These are phyloP conservation scores for Ciconia maguari DNA, from an alignment of 2,113 vertebrate species.

Conservation along the genomic window DNA sequence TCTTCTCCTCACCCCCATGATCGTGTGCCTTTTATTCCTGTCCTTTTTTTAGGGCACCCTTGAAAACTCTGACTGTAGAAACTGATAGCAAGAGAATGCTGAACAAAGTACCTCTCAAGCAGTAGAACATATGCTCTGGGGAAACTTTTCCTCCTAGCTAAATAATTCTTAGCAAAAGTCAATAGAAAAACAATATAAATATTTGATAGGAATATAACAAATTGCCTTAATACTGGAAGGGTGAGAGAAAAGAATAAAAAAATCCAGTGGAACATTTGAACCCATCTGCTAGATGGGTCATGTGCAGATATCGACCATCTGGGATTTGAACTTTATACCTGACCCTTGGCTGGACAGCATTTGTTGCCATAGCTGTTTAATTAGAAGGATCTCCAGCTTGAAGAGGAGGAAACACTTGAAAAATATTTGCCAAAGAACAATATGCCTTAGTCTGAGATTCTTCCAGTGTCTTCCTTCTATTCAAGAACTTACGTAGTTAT, in stretches of 20 bases:
- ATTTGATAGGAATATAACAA: conserved; percentile 68
- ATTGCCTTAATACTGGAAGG: conserved; percentile 17
- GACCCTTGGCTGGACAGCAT: conserved; percentile 43
- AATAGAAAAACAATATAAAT: conserved; percentile 62
- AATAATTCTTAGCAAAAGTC: conserved; percentile 5
- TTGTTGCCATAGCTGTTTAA: conserved; percentile 45
- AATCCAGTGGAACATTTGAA: conserved; percentile 48
- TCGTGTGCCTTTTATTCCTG: accelerated
- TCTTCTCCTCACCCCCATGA: background rate
- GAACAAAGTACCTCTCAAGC: background rate
- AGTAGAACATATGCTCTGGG: background rate
- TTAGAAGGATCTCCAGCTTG: conserved; percentile 18
- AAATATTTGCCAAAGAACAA: conserved; percentile 17
- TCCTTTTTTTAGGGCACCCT: background rate
- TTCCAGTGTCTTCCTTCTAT: background rate
- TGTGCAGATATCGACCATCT: conserved; percentile 20
- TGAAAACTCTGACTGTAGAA: background rate
- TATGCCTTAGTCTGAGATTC: background rate
- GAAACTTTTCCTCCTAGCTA: background rate
- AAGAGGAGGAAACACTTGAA: background rate
- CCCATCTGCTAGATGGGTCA: conserved; percentile 62
- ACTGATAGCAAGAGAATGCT: background rate
- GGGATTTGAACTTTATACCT: conserved; percentile 60
- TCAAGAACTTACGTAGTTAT: background rate
- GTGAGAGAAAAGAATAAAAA: background rate